Percentiles rank a stretch among this genome's conserved stretches.
phyloP scores from a whole-genome alignment of 2,113 vertebrate genomes.

The Ivindomyrus marchei region DNA sequence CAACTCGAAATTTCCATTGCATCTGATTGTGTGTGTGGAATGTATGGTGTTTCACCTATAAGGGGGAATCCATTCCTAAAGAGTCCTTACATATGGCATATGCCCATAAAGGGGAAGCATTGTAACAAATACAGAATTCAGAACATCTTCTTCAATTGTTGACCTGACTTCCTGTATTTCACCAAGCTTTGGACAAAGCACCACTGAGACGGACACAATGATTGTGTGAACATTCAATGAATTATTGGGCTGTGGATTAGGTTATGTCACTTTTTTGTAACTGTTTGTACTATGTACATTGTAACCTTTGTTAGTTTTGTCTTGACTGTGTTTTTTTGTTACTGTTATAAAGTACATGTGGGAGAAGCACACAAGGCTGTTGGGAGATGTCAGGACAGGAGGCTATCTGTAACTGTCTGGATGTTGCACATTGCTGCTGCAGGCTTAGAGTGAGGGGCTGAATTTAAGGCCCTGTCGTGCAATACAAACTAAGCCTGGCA shows the following conservation, averaged over 20 bases:
- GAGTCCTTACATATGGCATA: background rate
- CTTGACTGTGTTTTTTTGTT: conserved; percentile 18
- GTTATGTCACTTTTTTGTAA: background rate
- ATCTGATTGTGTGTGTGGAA: background rate
- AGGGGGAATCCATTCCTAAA: background rate
- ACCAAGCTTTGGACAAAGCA: background rate
- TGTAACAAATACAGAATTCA: background rate
- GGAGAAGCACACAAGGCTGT: conserved; percentile 18
- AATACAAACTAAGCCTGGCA: conserved; percentile 18
- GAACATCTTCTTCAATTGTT: background rate
- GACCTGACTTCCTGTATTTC: background rate
- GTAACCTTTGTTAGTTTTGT: background rate
- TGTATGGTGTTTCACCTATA: background rate
- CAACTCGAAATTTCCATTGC: background rate
- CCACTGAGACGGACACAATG: background rate
- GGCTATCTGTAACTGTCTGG: background rate
- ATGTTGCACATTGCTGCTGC: background rate
- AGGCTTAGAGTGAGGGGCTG: background rate
- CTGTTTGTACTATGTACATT: conserved; percentile 29
- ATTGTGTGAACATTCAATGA: background rate
- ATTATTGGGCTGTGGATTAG: conserved; percentile 10
- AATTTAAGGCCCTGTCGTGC: conserved; percentile 9
- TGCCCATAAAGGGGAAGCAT: background rate
- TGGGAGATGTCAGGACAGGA: conserved; percentile 7
- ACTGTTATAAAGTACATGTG: conserved; percentile 37